Evolutionary conservation across 1,140 invertebrate species (phyloP), one percentile per base, ranked within the genome.

Genomic region (Zophobas atratus): DNA sequence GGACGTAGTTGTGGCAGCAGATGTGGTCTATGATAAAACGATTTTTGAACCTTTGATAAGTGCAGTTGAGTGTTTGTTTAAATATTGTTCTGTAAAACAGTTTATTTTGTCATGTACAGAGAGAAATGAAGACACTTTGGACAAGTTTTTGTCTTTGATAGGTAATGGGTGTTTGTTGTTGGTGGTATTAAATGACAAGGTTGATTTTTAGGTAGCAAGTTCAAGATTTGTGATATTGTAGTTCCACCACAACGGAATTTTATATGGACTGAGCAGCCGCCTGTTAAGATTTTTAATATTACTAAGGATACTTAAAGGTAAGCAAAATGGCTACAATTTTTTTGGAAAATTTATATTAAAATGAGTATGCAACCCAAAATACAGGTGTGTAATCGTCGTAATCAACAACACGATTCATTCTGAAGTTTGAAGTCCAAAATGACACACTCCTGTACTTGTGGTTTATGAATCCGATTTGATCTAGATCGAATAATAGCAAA

Each of bases 1-100:
- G 5, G 89, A 90, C 77, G 38, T 88, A 46, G 82, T 90, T 57
- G 82, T 91, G 76, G 90, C 88, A 36, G 88, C 90, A 20, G 90
- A 90, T 83, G 86, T 91, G 75, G 81, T 90, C 1, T 91, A 90
- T 77, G 89, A 91, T 81, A 80, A 56, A 6, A 84, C 78, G 51
- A 78, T 87, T 38, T 90, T 90, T 83, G 34, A 81, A 46, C 70
- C 79, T 20, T 83, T 91, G 36, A 80, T 84, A 75, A 76, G 63
- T 6, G 88, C 87, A 63, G 80, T 91, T 41, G 86, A 85, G 76
- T 70, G 63, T 38, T 82, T 89, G 43, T 78, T 81, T 6, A 71
- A 70, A 32, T 77, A 88, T 56, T 81, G 76, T 20, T 72, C 57
- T 70, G 78, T 84, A 75, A 81, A 83, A 79, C 80, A 84, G 77